A percentile compares a stretch with the other conserved stretches of the same genome.
phyloP scores from a whole-genome alignment of 2,888 invertebrate genomes.

The Heterodera filipjevi region DNA sequence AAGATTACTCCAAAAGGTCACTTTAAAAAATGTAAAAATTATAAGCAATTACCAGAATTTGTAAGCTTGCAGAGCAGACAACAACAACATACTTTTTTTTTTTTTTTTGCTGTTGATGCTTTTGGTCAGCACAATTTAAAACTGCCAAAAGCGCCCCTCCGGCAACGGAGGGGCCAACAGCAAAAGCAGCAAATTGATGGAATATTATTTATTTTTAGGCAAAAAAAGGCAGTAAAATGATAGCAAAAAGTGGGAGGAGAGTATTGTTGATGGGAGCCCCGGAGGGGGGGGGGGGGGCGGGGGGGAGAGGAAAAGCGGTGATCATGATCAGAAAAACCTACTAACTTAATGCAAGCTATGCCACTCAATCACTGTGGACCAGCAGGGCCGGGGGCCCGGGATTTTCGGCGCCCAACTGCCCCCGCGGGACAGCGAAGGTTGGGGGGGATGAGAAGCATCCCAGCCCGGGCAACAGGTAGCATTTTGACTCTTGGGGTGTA shows the following conservation, averaged over 20 bases:
- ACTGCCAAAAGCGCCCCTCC: not conserved
- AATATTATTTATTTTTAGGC: no score
- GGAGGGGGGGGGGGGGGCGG: not conserved
- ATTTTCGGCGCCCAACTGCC: not conserved
- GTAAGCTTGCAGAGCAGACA: no score
- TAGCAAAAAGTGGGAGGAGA: not conserved
- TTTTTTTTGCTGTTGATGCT: no score
- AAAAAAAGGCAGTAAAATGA: constrained; percentile 3
- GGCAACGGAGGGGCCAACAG: no score
- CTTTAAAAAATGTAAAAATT: no score
- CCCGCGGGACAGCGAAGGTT: not conserved
- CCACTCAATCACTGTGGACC: not conserved
- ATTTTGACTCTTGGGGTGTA: not conserved
- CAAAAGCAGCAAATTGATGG: no score
- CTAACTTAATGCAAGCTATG: not conserved
- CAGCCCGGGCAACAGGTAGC: not conserved
- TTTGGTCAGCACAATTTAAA: not conserved
- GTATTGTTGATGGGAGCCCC: not conserved
- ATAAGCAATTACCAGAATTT: no score
- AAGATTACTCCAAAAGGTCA: no score
- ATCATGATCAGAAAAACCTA: not conserved
- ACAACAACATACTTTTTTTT: no score
- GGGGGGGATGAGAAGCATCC: not conserved
- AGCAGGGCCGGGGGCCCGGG: no score
- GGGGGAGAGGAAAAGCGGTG: no score